Evolutionary conservation across 1,140 invertebrate species (phyloP).

Genomic region (Macrocentrus cingulum): DNA sequence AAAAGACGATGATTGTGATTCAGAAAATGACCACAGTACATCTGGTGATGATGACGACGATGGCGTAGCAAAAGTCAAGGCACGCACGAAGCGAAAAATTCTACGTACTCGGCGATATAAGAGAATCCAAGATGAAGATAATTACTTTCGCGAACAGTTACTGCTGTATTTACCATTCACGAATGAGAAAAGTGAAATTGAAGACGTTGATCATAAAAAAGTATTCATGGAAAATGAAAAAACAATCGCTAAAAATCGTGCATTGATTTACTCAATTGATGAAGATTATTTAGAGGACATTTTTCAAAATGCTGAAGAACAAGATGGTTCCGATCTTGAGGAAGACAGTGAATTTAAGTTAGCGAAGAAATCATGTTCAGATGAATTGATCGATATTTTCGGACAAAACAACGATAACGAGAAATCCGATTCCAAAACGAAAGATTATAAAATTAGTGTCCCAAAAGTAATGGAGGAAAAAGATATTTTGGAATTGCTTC

Average conservation of each 20-base stretch:
- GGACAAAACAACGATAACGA: not conserved
- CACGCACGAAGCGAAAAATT: constrained; percentile 3
- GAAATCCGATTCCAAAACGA: not conserved
- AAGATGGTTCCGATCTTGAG: not conserved
- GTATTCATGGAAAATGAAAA: not conserved
- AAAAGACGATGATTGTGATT: not conserved
- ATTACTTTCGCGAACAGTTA: constrained; percentile 4
- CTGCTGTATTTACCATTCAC: constrained; percentile 2
- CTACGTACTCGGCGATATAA: not conserved
- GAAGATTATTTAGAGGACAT: not conserved
- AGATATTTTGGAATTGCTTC: constrained; percentile 9
- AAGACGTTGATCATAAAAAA: not conserved
- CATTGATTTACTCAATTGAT: not conserved
- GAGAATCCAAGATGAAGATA: not conserved
- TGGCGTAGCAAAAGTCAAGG: not conserved
- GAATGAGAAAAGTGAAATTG: not conserved
- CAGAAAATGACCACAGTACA: not conserved
- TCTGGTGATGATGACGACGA: not conserved
- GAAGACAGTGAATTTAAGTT: not conserved
- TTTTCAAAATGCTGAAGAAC: not conserved
- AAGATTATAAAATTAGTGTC: not conserved
- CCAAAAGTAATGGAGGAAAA: not conserved
- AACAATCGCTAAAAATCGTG: constrained; percentile 12
- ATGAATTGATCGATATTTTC: constrained; percentile 1
- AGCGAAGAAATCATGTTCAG: not conserved